phyloP scores from a whole-genome alignment of 2,797 vertebrate species.

The Acropternis orthonyx region DNA sequence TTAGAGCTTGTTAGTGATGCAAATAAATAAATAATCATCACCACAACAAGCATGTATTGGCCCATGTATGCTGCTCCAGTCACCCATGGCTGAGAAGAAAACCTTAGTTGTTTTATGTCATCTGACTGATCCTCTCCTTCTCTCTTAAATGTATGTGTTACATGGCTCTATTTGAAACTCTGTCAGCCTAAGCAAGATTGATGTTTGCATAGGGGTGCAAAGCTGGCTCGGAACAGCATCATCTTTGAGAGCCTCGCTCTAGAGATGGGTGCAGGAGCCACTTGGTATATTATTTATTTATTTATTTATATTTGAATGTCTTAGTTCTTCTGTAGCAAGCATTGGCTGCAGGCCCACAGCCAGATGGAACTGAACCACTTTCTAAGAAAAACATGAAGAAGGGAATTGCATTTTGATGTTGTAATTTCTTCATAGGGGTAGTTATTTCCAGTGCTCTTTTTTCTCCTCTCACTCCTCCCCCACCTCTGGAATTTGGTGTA shows the following conservation, averaged over 20 bases:
- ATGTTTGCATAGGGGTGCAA: not conserved
- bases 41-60: not conserved
- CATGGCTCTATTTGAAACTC: not conserved
- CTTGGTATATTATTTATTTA: constrained; percentile 16
- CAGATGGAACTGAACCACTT: constrained; percentile 69
- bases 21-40: constrained; percentile 19
- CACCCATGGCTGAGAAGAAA: not conserved
- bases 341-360: constrained; percentile 64
- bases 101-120: constrained; percentile 13
- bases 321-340: constrained; percentile 55
- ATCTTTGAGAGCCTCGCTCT: constrained; percentile 25
- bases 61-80: not conserved
- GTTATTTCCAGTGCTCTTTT: constrained; percentile 34
- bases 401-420: constrained; percentile 65
- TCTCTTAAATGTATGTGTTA: not conserved
- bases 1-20: not conserved
- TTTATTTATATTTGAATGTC: constrained; percentile 53
- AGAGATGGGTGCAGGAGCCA: not conserved
- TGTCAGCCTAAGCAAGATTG: constrained; percentile 29
- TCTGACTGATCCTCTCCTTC: constrained; percentile 14
- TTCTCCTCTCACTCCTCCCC: not conserved
- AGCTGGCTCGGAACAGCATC: constrained; percentile 17
- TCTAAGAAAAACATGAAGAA: constrained; percentile 75
- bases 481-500: constrained; percentile 24
- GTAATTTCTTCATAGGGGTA: constrained; percentile 63